Percentiles rank a stretch among this genome's conserved stretches.
These are phyloP conservation scores for Uria lomvia DNA, from an alignment of 2,113 vertebrate species.

Conservation along the genomic window DNA sequence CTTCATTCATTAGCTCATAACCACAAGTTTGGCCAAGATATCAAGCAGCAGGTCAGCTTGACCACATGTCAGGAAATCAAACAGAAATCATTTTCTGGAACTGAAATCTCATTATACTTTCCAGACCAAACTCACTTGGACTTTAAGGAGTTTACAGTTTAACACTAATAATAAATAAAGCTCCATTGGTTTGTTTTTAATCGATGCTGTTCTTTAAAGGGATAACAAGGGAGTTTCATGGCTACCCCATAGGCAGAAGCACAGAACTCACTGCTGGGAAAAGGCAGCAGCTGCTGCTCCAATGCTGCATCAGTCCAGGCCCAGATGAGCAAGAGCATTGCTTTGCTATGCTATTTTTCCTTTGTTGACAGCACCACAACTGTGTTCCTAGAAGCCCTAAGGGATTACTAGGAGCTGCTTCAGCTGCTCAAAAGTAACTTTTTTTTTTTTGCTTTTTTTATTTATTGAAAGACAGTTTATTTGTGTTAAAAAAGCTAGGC, in stretches of 20 bases:
- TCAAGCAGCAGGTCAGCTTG: neutral
- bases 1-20: neutral
- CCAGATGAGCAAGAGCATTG: neutral
- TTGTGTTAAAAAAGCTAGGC: slow-evolving; percentile 9
- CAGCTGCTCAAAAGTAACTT: slow-evolving; percentile 20
- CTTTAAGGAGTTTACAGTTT: neutral
- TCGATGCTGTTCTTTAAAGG: neutral
- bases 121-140: neutral
- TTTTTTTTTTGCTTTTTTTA: neutral
- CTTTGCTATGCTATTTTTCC: neutral
- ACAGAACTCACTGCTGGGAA: neutral
- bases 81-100: neutral
- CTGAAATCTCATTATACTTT: neutral
- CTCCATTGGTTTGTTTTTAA: neutral
- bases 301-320: neutral
- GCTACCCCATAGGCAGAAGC: neutral
- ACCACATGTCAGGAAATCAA: neutral
- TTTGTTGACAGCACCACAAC: slow-evolving; percentile 15
- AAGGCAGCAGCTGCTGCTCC: neutral
- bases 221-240: neutral
- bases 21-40: neutral
- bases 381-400: neutral
- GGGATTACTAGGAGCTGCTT: neutral
- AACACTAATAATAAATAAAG: neutral
- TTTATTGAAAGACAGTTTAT: slow-evolving; percentile 24